phyloP scores from a whole-genome alignment of 1,140 invertebrate species.

The Lysiphlebus fabarum region DNA sequence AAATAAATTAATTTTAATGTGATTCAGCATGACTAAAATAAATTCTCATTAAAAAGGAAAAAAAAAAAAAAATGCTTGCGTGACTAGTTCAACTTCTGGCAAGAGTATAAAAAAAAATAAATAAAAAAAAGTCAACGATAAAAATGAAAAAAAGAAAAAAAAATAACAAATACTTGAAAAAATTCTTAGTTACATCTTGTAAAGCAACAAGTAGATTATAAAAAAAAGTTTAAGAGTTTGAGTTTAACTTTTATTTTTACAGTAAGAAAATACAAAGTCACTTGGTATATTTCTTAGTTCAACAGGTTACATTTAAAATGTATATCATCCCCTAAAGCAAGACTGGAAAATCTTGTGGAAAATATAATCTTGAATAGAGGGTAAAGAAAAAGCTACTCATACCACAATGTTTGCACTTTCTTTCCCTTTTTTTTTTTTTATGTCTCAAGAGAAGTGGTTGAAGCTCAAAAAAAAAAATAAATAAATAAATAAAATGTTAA shows the following conservation, averaged over 20 bases:
- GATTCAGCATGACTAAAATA: too few species aligned
- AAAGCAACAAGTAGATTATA: neutral
- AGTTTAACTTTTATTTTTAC: neutral
- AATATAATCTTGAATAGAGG: slow-evolving; percentile 34
- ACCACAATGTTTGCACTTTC: slow-evolving; percentile 16
- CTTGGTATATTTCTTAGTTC: slow-evolving; percentile 31
- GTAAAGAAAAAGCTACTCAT: slow-evolving; percentile 41
- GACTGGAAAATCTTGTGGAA: slow-evolving; percentile 50
- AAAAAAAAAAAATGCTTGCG: too few species aligned
- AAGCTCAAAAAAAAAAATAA: slow-evolving; percentile 14
- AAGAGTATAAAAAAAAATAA: too few species aligned
- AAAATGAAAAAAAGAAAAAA: too few species aligned
- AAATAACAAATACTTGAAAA: too few species aligned
- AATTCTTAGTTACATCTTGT: too few species aligned
- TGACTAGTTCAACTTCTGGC: too few species aligned
- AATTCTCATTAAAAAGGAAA: too few species aligned
- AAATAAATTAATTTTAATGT: too few species aligned
- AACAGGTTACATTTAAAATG: slow-evolving; percentile 29
- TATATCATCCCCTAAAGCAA: slow-evolving; percentile 22
- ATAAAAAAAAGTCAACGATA: too few species aligned
- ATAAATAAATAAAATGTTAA: neutral
- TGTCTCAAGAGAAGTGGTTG: neutral
- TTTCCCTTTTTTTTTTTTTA: slow-evolving; percentile 13
- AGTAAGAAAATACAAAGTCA: too few species aligned
- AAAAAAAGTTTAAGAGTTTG: neutral